Evolutionary conservation across 2,797 vertebrate species (phyloP).

Genomic region (Chloroceryle inda): DNA sequence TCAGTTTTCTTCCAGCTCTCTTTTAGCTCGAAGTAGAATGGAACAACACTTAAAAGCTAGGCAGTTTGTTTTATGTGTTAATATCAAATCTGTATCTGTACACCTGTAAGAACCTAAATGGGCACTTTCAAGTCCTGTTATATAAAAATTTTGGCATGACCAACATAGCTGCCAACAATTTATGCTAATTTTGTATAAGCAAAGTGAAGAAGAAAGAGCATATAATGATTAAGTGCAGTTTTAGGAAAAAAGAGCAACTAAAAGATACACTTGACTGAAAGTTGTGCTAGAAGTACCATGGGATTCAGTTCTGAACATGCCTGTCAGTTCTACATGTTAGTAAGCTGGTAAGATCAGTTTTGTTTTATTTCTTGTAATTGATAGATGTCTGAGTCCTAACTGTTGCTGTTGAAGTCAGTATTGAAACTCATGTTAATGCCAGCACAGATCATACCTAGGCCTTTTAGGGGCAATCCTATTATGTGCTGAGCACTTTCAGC

Average conservation of each 20-base stretch:
- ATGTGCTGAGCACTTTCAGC: rapidly evolving
- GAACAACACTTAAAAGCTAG: not conserved
- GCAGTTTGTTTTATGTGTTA: not conserved
- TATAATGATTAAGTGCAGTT: not conserved
- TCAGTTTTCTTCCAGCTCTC: not conserved
- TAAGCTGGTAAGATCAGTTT: not conserved
- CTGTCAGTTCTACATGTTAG: rapidly evolving
- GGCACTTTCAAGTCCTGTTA: not conserved
- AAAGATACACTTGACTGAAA: not conserved
- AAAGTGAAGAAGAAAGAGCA: not conserved
- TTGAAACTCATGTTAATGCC: not conserved
- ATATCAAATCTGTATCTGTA: not conserved
- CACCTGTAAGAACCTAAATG: not conserved
- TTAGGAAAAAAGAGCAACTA: not conserved
- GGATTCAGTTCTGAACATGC: not conserved
- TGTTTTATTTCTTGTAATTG: not conserved
- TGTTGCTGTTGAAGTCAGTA: not conserved
- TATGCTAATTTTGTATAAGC: not conserved
- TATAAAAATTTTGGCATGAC: not conserved
- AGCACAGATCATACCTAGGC: not conserved
- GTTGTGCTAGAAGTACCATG: not conserved
- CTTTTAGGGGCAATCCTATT: not conserved
- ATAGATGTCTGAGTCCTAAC: not conserved
- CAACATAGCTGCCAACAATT: not conserved
- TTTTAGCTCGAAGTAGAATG: not conserved